Percentiles rank a stretch among this genome's conserved stretches.
These are phyloP conservation scores for Drosophila hamatofila DNA, from an alignment of 2,888 invertebrate species.

Conservation along the genomic window DNA sequence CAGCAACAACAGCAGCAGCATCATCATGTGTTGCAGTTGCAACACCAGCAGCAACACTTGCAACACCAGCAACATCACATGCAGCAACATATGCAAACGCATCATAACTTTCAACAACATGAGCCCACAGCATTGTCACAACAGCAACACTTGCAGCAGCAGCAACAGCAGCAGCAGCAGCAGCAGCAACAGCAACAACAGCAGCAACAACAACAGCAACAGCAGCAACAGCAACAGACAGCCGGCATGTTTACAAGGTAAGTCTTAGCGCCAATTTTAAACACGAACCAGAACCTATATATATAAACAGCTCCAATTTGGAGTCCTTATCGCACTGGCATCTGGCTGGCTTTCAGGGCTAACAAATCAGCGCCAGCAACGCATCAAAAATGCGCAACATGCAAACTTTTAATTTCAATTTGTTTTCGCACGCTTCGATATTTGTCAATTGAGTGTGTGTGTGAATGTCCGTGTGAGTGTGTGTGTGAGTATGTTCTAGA, in stretches of 20 bases:
- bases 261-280: conserved; percentile 72
- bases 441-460: conserved; percentile 61
- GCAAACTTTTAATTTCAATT: conserved; percentile 79
- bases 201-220: conserved; percentile 64
- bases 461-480: neutral
- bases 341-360: conserved; percentile 46
- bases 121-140: conserved; percentile 61
- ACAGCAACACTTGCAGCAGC: conserved; percentile 73
- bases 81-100: conserved; percentile 69
- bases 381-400: conserved; percentile 69
- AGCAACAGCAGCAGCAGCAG: conserved; percentile 61
- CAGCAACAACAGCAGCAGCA: conserved; percentile 62
- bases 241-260: conserved; percentile 79
- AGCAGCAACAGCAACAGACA: conserved; percentile 59
- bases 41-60: conserved; percentile 64
- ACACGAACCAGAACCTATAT: conserved; percentile 16
- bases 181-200: conserved; percentile 58
- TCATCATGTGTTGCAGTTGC: conserved; percentile 56
- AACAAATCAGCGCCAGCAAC: conserved; percentile 61
- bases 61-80: conserved; percentile 73
- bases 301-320: conserved; percentile 29
- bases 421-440: conserved; percentile 76
- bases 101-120: conserved; percentile 73
- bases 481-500: conserved; percentile 32
- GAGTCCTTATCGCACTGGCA: conserved; percentile 46